Evolutionary conservation across 1,140 invertebrate species (phyloP), one percentile per base, ranked within the genome.

Genomic region (Episyrphus balteatus): DNA sequence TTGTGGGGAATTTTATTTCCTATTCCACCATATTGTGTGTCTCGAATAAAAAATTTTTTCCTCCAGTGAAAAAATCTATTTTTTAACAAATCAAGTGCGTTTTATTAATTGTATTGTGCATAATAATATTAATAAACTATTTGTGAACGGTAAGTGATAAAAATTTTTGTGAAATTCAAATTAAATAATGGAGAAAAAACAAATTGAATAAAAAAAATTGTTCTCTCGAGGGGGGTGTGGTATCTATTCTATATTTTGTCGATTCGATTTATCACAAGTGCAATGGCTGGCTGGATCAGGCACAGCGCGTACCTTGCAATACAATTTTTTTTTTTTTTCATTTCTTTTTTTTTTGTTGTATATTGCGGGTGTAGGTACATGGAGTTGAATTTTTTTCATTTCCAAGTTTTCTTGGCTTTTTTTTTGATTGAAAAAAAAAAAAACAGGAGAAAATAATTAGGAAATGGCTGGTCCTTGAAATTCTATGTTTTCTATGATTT

Each of bases 61-160:
- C 33, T 19, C 26, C 43, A 18, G 10, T 9, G 26, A 41, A 50
- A 50, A 50, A 43, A 46, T 47, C 21, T 17, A 34, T 50, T 50
- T 50, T 47, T 43, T 36, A 19, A 32, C 43, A 30, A 21, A 43
- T 42, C 39, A 44, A 47, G 45, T 43, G 33, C 32, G 34, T 43
- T 47, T 36, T 38, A 38, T 32, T 42, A 46, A 43, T 36, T 43
- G 39, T 17, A 42, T 19, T 42, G 15, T 42, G 41, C 45, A 46
- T 37, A 46, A 47, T 46, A 47, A 26, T n/a, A 42, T 46, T 30
- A 38, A 32, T 32, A 19, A 21, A 44, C 15, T 30, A 15, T 40
- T 36, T 38, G 34, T 43, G 36, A 42, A 41, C 36, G 49, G 49
- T 50, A 50, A 50, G 49, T 50, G 42, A 43, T 38, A 38, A 37